Evolutionary conservation across 2,888 invertebrate genomes (phyloP).

Genomic region (Oegoconia quadripuncta): DNA sequence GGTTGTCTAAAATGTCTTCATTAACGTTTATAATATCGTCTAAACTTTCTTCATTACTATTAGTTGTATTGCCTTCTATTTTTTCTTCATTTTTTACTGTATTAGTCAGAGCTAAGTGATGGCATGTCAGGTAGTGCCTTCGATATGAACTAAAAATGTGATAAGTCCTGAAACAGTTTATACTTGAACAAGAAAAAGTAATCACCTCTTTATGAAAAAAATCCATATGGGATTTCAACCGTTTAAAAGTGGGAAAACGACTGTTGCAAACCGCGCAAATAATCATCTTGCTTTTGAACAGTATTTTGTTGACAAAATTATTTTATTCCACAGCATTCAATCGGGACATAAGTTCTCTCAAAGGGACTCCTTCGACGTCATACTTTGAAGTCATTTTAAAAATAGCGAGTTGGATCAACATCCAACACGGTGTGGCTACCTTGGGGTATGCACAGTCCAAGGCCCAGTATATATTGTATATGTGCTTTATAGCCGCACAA

Average conservation of each 20-base stretch:
- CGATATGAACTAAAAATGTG: conserved; percentile 9
- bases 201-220: neutral
- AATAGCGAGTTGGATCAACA: neutral
- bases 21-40: too few relatives aligned
- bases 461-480: neutral
- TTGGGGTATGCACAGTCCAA: conserved; percentile 2
- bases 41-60: too few relatives aligned
- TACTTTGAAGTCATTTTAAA: neutral
- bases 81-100: too few relatives aligned
- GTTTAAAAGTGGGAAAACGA: too few relatives aligned
- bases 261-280: too few relatives aligned
- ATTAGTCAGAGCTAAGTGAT: too few relatives aligned
- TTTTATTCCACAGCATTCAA: too few relatives aligned
- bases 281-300: too few relatives aligned
- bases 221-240: neutral
- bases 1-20: too few relatives aligned
- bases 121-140: conserved; percentile 6
- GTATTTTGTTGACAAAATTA: too few relatives aligned
- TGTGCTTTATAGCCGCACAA: neutral
- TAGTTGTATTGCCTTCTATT: too few relatives aligned
- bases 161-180: conserved; percentile 2
- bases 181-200: conserved; percentile 7
- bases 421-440: conserved; percentile 5
- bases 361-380: neutral
- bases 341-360: too few relatives aligned